Percentiles rank a stretch among this genome's conserved stretches.
phyloP scores from a whole-genome alignment of 2,797 vertebrate species.

The Serranus cabrilla region DNA sequence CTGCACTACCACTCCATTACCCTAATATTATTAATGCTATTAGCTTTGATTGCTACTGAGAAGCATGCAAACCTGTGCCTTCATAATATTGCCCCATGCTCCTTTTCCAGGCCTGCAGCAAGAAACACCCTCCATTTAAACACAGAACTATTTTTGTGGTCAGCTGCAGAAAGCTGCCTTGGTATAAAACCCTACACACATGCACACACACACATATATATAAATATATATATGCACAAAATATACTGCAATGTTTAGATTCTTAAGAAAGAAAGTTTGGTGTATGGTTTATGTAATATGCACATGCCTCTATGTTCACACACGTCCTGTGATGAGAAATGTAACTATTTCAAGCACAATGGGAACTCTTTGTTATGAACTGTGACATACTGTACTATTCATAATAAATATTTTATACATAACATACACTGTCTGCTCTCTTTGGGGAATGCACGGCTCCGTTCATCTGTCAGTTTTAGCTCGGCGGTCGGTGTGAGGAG shows the following conservation, averaged over 20 bases:
- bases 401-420: conserved; percentile 88
- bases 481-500: conserved; percentile 44
- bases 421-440: conserved; percentile 43
- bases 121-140: conserved; percentile 62
- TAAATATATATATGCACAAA: conserved; percentile 64
- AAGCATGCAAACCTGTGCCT: conserved; percentile 82
- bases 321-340: conserved; percentile 74
- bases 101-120: conserved; percentile 52
- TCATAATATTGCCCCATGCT: conserved; percentile 50
- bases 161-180: conserved; percentile 73
- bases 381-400: conserved; percentile 82
- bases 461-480: conserved; percentile 30
- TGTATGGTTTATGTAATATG: conserved; percentile 74
- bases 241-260: conserved; percentile 69
- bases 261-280: conserved; percentile 48
- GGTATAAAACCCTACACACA: conserved; percentile 27
- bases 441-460: background rate
- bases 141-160: conserved; percentile 79
- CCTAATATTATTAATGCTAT: conserved; percentile 29
- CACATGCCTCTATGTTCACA: conserved; percentile 78
- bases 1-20: conserved; percentile 37
- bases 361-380: conserved; percentile 80
- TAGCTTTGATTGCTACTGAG: conserved; percentile 58
- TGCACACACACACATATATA: background rate
- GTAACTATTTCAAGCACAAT: conserved; percentile 84